These are phyloP conservation scores for Formica aserva DNA, from an alignment of 2,888 invertebrate species.

Conservation along the genomic window DNA sequence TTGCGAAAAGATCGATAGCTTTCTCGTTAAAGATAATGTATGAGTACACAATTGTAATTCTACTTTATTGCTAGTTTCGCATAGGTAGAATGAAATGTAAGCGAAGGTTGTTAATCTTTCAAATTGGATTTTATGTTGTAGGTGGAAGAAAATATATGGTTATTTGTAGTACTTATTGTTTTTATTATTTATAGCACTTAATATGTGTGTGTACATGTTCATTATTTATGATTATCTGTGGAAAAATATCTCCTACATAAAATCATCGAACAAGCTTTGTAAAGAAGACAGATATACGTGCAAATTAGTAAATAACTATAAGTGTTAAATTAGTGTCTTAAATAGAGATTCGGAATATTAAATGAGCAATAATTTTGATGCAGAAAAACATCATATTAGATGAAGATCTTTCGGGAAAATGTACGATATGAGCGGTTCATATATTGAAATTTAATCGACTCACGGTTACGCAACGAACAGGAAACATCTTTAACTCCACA, in stretches of 20 bases:
- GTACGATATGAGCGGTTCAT: background rate
- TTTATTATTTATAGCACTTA: background rate
- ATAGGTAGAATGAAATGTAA: background rate
- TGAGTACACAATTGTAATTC: background rate
- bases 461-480: background rate
- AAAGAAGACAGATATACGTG: background rate
- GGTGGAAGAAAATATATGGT: background rate
- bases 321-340: background rate
- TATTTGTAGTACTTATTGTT: background rate
- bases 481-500: background rate
- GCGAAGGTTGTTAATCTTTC: background rate
- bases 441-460: slow-evolving; percentile 13
- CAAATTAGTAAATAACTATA: background rate
- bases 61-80: background rate
- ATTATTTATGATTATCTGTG: background rate
- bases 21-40: slow-evolving; percentile 22
- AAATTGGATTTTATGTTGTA: background rate
- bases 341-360: background rate
- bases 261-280: background rate
- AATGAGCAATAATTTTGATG: background rate
- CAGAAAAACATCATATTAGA: background rate
- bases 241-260: background rate
- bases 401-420: background rate
- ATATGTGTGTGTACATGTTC: background rate
- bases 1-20: slow-evolving; percentile 20